A percentile compares a stretch with the other conserved stretches of the same genome.
These are phyloP conservation scores for Drosophila atripex DNA, from an alignment of 2,888 invertebrate genomes.

Conservation along the genomic window DNA sequence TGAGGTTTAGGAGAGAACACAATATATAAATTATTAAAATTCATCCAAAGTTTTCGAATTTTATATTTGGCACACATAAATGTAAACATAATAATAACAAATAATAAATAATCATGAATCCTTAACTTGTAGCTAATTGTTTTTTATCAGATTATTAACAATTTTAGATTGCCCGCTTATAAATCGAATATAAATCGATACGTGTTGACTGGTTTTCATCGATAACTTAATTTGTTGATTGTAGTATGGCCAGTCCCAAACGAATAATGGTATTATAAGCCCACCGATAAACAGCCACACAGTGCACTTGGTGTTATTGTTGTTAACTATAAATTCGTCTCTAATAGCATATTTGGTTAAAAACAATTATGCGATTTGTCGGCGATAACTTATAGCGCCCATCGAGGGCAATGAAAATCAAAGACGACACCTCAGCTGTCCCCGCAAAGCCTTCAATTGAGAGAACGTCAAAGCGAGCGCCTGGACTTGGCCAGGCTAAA, in stretches of 20 bases:
- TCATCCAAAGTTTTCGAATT: neutral
- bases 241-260: no score
- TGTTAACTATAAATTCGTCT: slow-evolving; percentile 6
- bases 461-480: slow-evolving; percentile 6
- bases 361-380: slow-evolving; percentile 28
- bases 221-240: no score
- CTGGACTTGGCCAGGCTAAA: slow-evolving; percentile 12
- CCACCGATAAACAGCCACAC: neutral
- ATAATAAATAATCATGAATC: neutral
- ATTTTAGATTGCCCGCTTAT: no score
- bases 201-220: no score
- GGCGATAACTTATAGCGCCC: slow-evolving; percentile 29
- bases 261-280: no score
- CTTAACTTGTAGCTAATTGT: neutral
- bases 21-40: neutral
- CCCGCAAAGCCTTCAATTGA: slow-evolving; percentile 14
- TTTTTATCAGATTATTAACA: no score
- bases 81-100: neutral
- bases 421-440: slow-evolving; percentile 17
- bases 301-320: slow-evolving; percentile 1
- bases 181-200: no score
- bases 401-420: slow-evolving; percentile 26
- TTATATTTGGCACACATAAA: neutral
- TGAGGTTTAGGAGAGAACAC: neutral
- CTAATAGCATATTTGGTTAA: slow-evolving; percentile 31